Evolutionary conservation across 53 echinoderm and acorn worm species (phyloP).

Genomic region (Patiria pectinifera): DNA sequence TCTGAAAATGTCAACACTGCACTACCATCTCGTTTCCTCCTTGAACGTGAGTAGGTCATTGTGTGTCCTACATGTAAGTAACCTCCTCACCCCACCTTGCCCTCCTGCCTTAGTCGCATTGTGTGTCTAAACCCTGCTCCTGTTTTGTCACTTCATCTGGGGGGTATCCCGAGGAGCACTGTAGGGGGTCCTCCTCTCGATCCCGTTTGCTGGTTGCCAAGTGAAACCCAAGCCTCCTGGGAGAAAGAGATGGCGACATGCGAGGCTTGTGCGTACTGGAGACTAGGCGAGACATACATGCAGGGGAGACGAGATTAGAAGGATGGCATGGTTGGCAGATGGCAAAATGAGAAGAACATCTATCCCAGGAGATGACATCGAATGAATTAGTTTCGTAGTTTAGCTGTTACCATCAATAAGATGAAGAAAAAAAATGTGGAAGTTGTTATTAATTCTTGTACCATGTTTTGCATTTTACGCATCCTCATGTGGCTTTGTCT

Average conservation of each 20-base stretch:
- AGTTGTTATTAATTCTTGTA: not conserved
- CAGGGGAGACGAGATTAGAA: constrained; percentile 7
- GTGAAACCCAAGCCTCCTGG: constrained; percentile 47
- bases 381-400: not conserved
- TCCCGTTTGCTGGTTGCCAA: not conserved
- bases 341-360: constrained; percentile 3
- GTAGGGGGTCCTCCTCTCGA: constrained; percentile 6
- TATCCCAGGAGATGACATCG: not conserved
- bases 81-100: not conserved
- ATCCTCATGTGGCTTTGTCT: not conserved
- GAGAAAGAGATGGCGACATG: not conserved
- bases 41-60: no score
- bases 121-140: constrained; percentile 47
- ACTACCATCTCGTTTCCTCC: no score
- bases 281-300: not conserved
- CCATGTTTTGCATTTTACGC: not conserved
- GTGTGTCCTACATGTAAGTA: no score
- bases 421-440: not conserved
- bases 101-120: not conserved
- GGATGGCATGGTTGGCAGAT: constrained; percentile 29
- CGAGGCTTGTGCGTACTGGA: not conserved
- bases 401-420: not conserved
- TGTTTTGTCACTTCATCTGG: constrained; percentile 33
- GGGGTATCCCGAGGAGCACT: not conserved
- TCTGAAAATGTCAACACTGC: no score